Evolutionary conservation across 1,140 invertebrate species (phyloP).

Genomic region (Alviniconcha marisindica): DNA sequence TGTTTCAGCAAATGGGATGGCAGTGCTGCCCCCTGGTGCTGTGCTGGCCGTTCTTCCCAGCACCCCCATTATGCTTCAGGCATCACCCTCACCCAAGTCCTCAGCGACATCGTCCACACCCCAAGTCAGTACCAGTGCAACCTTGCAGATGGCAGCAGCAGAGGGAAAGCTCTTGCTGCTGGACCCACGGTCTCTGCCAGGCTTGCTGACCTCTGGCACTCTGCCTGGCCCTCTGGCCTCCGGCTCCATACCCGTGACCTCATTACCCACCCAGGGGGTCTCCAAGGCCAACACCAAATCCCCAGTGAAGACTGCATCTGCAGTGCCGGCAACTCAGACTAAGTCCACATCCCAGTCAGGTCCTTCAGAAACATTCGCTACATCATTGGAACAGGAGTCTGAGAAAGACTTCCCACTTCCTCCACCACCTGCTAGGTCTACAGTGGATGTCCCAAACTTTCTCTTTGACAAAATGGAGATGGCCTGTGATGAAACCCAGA

Average conservation of each 20-base stretch:
- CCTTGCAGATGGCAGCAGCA: conserved; percentile 24
- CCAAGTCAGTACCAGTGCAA: neutral
- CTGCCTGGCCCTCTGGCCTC: conserved; percentile 6
- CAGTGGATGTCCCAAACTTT: conserved; percentile 26
- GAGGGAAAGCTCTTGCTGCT: conserved; percentile 25
- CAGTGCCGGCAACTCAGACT: neutral
- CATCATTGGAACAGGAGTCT: neutral
- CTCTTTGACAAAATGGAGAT: neutral
- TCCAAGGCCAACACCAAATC: neutral
- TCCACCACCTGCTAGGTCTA: neutral
- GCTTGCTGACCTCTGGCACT: neutral
- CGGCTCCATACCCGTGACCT: neutral
- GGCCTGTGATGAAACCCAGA: neutral
- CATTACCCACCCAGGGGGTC: neutral
- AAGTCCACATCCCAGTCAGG: neutral
- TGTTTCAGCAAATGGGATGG: neutral
- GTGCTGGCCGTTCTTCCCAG: conserved; percentile 6
- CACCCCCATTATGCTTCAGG: conserved; percentile 12
- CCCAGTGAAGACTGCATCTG: neutral
- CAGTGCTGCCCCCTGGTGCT: conserved; percentile 27
- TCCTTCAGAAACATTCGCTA: no score
- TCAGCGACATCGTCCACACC: conserved; percentile 16
- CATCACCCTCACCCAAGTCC: neutral
- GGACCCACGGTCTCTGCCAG: conserved; percentile 13
- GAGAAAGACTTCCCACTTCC: neutral